A percentile compares a stretch with the other conserved stretches of the same genome.
These are phyloP conservation scores for Galaxias olidus DNA, from an alignment of 2,797 vertebrate genomes.

Conservation along the genomic window DNA sequence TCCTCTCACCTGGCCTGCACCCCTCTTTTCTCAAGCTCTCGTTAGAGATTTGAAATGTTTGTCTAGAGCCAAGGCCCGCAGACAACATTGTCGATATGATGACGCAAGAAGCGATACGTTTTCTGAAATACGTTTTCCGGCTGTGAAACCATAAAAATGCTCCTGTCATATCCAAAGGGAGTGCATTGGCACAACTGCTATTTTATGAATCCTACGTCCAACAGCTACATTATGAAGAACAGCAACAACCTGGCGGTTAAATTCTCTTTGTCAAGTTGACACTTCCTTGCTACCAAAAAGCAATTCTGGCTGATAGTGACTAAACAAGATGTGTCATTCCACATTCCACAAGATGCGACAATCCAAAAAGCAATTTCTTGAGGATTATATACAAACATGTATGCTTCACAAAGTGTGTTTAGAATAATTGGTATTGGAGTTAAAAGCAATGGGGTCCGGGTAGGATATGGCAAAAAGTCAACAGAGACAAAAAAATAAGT, in stretches of 20 bases:
- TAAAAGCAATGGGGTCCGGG: slow-evolving; percentile 1
- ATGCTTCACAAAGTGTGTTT: slow-evolving; percentile 1
- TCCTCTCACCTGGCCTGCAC: too few relatives aligned
- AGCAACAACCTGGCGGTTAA: not conserved
- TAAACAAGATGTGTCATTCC: slow-evolving; percentile 16
- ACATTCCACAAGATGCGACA: not conserved
- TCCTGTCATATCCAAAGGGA: slow-evolving; percentile 2
- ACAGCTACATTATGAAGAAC: not conserved
- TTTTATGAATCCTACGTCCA: not conserved
- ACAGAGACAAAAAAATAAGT: not conserved
- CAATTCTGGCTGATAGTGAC: slow-evolving; percentile 10
- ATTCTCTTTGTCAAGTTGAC: not conserved
- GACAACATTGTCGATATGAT: too few relatives aligned
- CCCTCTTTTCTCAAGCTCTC: too few relatives aligned
- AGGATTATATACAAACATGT: slow-evolving; percentile 20
- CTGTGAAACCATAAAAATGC: not conserved
- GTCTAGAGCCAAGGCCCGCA: too few relatives aligned
- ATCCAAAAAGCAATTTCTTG: slow-evolving; percentile 28
- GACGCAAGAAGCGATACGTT: too few relatives aligned
- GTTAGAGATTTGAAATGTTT: too few relatives aligned
- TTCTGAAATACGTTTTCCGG: too few relatives aligned
- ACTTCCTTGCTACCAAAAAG: not conserved
- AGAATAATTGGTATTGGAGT: slow-evolving; percentile 3
- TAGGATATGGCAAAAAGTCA: not conserved
- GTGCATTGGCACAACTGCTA: not conserved